Conservation (phyloP, 2,888 invertebrate genomes). For the Mystacides longicornis region DNA sequence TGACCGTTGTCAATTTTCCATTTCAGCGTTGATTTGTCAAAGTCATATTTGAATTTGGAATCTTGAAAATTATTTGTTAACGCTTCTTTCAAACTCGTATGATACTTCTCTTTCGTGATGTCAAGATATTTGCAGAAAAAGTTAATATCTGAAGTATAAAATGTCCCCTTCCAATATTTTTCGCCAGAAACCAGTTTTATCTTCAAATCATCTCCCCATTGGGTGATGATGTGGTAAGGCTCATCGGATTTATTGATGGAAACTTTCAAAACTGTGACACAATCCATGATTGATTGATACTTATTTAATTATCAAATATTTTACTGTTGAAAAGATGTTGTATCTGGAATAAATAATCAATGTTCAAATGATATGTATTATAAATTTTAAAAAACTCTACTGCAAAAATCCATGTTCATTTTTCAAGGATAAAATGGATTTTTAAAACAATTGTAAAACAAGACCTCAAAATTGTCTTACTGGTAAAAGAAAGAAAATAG, state of each 20-base stretch:
- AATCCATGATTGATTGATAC: background rate
- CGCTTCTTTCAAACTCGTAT: slow-evolving; percentile 11
- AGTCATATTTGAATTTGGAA: slow-evolving; percentile 10
- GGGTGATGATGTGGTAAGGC: slow-evolving; percentile 9
- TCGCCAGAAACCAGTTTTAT: slow-evolving; percentile 16
- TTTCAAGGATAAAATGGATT: too few relatives aligned
- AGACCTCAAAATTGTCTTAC: too few relatives aligned
- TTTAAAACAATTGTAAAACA: too few relatives aligned
- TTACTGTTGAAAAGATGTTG: too few relatives aligned
- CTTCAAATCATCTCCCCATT: slow-evolving; percentile 14
- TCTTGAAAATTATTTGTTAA: slow-evolving; percentile 2
- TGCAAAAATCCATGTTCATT: too few relatives aligned
- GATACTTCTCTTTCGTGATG: slow-evolving; percentile 11
- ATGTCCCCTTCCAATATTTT: slow-evolving; percentile 19
- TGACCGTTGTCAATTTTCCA: slow-evolving; percentile 8
- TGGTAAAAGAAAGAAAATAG: too few relatives aligned
- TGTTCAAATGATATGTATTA: too few relatives aligned
- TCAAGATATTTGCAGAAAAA: background rate
- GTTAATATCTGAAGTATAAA: background rate
- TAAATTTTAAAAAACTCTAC: too few relatives aligned
- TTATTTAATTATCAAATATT: too few relatives aligned
- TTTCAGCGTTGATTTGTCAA: slow-evolving; percentile 9
- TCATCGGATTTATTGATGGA: slow-evolving; percentile 3
- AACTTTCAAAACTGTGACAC: slow-evolving; percentile 16
- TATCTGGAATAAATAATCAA: too few relatives aligned